Percentiles rank a stretch among this genome's conserved stretches.
Evolutionary conservation across 92 coral and sea anemone species (phyloP).

Genomic region (Porites evermanni): DNA sequence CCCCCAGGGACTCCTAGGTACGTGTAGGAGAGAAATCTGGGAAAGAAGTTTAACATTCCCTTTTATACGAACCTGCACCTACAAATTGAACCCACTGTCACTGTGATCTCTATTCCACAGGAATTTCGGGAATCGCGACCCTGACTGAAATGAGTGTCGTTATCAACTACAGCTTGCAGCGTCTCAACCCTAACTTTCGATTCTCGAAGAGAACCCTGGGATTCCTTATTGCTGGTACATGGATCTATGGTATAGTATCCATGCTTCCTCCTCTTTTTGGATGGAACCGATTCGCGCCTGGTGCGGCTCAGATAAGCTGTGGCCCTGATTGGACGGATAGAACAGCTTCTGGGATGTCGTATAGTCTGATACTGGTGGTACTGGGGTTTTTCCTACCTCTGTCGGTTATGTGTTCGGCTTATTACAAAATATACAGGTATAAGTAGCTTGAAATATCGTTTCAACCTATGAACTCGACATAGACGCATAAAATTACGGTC

Average conservation of each 20-base stretch:
- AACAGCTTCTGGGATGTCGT: slow-evolving; percentile 38
- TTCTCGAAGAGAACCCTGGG: background rate
- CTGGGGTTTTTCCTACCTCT: slow-evolving; percentile 61
- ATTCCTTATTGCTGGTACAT: slow-evolving; percentile 47
- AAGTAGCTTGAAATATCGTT: background rate
- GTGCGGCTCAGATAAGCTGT: slow-evolving; percentile 65
- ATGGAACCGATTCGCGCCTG: slow-evolving; percentile 71
- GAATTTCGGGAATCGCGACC: slow-evolving; percentile 50
- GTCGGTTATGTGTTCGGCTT: slow-evolving; percentile 38
- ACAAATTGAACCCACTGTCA: background rate
- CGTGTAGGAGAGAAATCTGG: too few relatives aligned
- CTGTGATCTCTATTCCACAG: background rate
- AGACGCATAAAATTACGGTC: too few relatives aligned
- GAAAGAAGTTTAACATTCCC: too few relatives aligned
- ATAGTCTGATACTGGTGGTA: slow-evolving; percentile 48
- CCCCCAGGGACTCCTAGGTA: too few relatives aligned
- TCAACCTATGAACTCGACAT: too few relatives aligned
- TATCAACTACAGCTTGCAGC: slow-evolving; percentile 32
- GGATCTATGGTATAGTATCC: slow-evolving; percentile 58
- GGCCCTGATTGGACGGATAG: slow-evolving; percentile 69
- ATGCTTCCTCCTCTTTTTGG: slow-evolving; percentile 69
- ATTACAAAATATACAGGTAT: slow-evolving; percentile 56
- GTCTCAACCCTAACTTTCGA: slow-evolving; percentile 33
- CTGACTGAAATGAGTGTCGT: slow-evolving; percentile 60
- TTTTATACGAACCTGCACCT: too few relatives aligned